A percentile compares a stretch with the other conserved stretches of the same genome.
These are phyloP conservation scores for Nicator chloris DNA, from an alignment of 2,113 vertebrate species.

Conservation along the genomic window DNA sequence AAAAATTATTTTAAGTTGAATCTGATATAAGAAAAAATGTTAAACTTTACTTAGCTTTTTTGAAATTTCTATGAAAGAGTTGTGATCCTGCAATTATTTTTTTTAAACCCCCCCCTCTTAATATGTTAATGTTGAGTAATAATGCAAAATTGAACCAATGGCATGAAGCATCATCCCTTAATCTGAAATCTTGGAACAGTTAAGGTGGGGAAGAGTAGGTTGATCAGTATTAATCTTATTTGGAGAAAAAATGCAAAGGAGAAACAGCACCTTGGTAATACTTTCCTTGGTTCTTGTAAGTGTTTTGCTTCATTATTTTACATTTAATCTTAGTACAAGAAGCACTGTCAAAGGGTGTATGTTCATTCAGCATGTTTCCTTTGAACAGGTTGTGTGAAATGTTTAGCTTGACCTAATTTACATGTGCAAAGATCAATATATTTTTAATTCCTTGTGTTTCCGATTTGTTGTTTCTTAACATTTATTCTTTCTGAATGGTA, in stretches of 20 bases:
- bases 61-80: not conserved
- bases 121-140: not conserved
- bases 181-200: not conserved
- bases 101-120: not conserved
- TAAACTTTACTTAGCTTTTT: not conserved
- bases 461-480: not conserved
- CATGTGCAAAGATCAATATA: not conserved
- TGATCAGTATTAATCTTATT: not conserved
- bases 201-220: not conserved
- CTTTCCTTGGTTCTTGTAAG: not conserved
- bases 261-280: not conserved
- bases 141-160: not conserved
- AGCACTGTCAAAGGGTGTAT: not conserved
- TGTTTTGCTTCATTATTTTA: not conserved
- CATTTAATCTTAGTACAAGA: not conserved
- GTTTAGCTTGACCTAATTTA: slow-evolving; percentile 11
- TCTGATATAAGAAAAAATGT: not conserved
- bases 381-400: slow-evolving; percentile 22
- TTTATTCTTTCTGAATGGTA: not conserved
- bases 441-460: slow-evolving; percentile 20
- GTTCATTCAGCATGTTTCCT: slow-evolving; percentile 6
- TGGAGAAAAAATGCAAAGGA: not conserved
- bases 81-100: not conserved
- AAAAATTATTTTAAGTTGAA: not conserved
- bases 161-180: not conserved